Evolutionary conservation across 2,797 vertebrate genomes (phyloP).

Genomic region (Ctenopoma multispine): DNA sequence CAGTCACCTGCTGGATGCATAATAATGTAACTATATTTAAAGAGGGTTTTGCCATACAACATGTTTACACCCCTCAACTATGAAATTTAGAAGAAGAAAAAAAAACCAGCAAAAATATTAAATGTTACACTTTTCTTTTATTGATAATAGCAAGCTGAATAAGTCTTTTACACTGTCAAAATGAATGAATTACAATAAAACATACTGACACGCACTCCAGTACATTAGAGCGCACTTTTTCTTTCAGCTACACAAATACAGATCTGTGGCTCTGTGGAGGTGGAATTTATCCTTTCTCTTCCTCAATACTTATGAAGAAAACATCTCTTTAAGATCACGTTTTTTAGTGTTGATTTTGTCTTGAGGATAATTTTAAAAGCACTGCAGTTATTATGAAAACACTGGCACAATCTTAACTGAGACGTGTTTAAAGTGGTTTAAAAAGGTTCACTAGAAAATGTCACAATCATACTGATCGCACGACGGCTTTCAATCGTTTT

Average conservation of each 20-base stretch:
- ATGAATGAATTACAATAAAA: constrained; percentile 42
- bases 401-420: constrained; percentile 29
- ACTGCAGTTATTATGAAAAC: constrained; percentile 35
- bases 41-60: no score
- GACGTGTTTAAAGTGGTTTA: constrained; percentile 36
- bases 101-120: background rate
- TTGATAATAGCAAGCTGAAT: constrained; percentile 49
- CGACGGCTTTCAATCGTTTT: constrained; percentile 15
- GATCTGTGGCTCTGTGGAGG: constrained; percentile 10
- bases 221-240: constrained; percentile 17
- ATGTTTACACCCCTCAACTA: no score
- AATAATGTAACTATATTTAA: no score
- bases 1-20: no score
- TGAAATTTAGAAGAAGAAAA: no score
- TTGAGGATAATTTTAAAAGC: constrained; percentile 30
- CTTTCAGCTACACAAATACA: constrained; percentile 44
- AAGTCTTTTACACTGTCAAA: constrained; percentile 30
- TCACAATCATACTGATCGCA: constrained; percentile 10
- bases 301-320: background rate
- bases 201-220: constrained; percentile 15
- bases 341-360: background rate
- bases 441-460: constrained; percentile 56
- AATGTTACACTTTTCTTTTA: constrained; percentile 53
- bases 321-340: background rate
- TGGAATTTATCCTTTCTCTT: background rate